phyloP scores from a whole-genome alignment of 2,888 invertebrate species.

The Busseola fusca region DNA sequence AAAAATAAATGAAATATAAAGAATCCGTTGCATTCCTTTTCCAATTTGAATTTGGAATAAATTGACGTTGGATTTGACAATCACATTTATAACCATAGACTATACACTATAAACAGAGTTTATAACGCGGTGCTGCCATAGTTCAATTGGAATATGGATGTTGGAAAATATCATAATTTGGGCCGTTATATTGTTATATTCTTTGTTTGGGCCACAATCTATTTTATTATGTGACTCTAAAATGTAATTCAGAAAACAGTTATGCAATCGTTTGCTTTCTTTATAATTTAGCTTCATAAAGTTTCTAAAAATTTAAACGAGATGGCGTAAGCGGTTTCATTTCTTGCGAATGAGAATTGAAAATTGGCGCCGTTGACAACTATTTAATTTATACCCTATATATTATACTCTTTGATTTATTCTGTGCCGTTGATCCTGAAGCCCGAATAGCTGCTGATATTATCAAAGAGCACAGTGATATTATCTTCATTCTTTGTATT shows the following conservation, averaged over 20 bases:
- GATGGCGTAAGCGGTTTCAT: slow-evolving; percentile 23
- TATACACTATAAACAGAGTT: no score
- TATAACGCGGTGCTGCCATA: slow-evolving; percentile 4
- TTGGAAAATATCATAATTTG: neutral
- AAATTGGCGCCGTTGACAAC: no score
- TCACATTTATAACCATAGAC: no score
- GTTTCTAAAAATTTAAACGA: neutral
- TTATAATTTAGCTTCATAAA: neutral
- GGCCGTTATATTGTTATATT: no score
- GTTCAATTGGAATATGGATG: neutral
- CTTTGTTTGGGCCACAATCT: no score
- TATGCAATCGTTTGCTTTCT: neutral
- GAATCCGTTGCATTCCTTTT: slow-evolving; percentile 34
- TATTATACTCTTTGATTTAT: no score
- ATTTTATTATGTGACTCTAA: no score
- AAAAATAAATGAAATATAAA: neutral
- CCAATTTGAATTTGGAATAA: slow-evolving; percentile 34
- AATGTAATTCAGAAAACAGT: neutral
- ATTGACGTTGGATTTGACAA: neutral
- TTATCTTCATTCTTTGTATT: neutral
- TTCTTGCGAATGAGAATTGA: neutral
- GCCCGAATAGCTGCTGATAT: no score
- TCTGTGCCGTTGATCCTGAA: neutral
- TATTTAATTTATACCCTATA: no score
- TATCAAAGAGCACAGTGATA: no score